These are phyloP conservation scores for Gnatocerus cornutus DNA, from an alignment of 2,888 invertebrate species.

Conservation along the genomic window DNA sequence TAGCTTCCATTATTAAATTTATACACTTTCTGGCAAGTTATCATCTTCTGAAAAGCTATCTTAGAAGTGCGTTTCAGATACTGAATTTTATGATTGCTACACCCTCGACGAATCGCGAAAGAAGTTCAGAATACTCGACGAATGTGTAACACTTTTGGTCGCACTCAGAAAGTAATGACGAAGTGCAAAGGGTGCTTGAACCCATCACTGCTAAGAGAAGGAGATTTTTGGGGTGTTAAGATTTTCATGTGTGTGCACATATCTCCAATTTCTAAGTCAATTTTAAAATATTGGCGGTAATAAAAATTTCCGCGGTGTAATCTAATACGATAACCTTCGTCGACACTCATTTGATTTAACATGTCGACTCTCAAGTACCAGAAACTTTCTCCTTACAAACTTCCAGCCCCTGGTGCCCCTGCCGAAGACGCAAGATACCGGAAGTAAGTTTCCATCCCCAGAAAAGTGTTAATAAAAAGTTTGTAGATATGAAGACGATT, in stretches of 20 bases:
- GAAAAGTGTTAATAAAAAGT: slow-evolving; percentile 13
- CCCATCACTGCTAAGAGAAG: slow-evolving; percentile 3
- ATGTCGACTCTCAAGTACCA: slow-evolving; percentile 75
- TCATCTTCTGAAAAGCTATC: neutral
- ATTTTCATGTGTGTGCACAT: too few relatives aligned
- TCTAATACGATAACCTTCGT: too few relatives aligned
- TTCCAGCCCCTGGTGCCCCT: slow-evolving; percentile 65
- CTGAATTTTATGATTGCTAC: slow-evolving; percentile 25
- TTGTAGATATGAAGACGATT: slow-evolving; percentile 70
- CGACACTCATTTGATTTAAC: too few relatives aligned
- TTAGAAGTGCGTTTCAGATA: slow-evolving; percentile 12
- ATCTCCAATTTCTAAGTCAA: too few relatives aligned
- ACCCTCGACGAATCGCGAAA: slow-evolving; percentile 13
- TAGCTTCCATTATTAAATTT: slow-evolving; percentile 10
- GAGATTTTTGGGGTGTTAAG: too few relatives aligned
- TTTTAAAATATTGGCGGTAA: too few relatives aligned
- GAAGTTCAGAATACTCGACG: slow-evolving; percentile 14
- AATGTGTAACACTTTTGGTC: slow-evolving; percentile 19
- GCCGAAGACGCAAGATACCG: slow-evolving; percentile 71
- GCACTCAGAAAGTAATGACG: neutral
- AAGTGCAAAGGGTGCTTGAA: slow-evolving; percentile 12
- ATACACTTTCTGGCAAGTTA: slow-evolving; percentile 10
- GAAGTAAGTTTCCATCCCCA: slow-evolving; percentile 67
- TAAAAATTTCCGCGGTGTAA: too few relatives aligned
- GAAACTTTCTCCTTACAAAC: slow-evolving; percentile 72